Conservation (phyloP, 2,113 vertebrate genomes). For the Pomatorhinus ruficollis region DNA sequence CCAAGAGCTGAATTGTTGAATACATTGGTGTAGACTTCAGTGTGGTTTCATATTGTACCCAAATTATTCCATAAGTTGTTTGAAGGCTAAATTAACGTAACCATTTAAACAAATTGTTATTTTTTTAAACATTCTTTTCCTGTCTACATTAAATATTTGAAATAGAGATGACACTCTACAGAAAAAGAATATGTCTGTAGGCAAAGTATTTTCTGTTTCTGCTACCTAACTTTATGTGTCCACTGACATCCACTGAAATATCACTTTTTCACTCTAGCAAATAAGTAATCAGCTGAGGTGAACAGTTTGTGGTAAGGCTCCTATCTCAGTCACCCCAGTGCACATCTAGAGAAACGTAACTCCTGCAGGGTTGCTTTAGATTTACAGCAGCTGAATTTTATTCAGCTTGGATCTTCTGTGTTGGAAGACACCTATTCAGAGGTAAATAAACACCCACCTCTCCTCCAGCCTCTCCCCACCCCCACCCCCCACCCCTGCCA, state of each 20-base stretch:
- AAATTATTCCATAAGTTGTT: neutral
- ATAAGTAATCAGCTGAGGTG: neutral
- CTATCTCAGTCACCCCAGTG: neutral
- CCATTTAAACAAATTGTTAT: neutral
- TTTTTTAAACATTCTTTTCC: neutral
- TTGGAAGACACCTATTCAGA: neutral
- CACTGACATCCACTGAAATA: neutral
- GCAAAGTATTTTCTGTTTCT: neutral
- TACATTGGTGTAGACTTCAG: neutral
- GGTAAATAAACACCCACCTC: neutral
- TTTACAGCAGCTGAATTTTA: neutral
- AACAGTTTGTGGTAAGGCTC: neutral
- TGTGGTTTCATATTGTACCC: neutral
- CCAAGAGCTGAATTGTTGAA: neutral
- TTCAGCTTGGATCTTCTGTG: neutral
- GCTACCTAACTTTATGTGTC: neutral
- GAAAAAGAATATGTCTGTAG: neutral
- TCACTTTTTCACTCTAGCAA: neutral
- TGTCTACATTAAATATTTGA: neutral
- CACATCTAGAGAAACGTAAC: neutral
- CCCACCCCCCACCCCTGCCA: fast-evolving
- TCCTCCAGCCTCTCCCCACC: too few species aligned
- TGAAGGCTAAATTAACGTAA: neutral
- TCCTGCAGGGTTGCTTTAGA: neutral
- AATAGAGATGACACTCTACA: neutral